Conservation (phyloP, 2,797 vertebrate genomes). For the Oophaga sylvatica region DNA sequence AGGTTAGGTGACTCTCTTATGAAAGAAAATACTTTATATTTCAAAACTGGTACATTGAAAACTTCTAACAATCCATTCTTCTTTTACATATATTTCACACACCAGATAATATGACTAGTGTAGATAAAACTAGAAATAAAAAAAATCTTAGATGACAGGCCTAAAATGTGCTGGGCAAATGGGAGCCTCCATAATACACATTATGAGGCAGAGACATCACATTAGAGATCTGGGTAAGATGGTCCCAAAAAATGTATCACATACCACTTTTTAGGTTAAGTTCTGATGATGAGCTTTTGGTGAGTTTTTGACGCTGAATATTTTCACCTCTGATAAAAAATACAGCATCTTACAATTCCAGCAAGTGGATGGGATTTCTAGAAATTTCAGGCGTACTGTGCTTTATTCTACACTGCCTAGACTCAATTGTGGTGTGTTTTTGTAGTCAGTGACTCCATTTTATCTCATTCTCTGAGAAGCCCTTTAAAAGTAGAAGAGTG, state of each 20-base stretch:
- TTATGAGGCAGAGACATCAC: neutral
- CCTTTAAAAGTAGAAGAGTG: too few species aligned
- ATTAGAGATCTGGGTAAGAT: neutral
- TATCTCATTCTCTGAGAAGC: too few species aligned
- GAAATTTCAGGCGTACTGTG: too few species aligned
- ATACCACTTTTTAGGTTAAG: too few species aligned
- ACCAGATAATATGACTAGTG: neutral
- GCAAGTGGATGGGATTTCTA: too few species aligned
- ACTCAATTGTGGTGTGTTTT: too few species aligned
- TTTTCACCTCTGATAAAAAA: too few species aligned
- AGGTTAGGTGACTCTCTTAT: slow-evolving; percentile 3
- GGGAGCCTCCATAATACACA: neutral
- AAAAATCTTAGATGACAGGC: neutral
- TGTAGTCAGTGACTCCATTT: too few species aligned
- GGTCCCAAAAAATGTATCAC: neutral
- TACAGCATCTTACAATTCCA: too few species aligned
- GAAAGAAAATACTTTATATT: neutral
- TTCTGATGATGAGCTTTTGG: too few species aligned
- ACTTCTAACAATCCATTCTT: neutral
- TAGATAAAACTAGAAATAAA: neutral
- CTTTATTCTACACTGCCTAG: too few species aligned
- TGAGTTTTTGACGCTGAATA: too few species aligned
- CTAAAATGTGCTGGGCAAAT: neutral
- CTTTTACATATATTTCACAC: neutral
- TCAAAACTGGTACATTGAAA: neutral